Base-by-base conservation (phyloP, 1,140 invertebrate species). In the Drosophila yakuba region DNA sequence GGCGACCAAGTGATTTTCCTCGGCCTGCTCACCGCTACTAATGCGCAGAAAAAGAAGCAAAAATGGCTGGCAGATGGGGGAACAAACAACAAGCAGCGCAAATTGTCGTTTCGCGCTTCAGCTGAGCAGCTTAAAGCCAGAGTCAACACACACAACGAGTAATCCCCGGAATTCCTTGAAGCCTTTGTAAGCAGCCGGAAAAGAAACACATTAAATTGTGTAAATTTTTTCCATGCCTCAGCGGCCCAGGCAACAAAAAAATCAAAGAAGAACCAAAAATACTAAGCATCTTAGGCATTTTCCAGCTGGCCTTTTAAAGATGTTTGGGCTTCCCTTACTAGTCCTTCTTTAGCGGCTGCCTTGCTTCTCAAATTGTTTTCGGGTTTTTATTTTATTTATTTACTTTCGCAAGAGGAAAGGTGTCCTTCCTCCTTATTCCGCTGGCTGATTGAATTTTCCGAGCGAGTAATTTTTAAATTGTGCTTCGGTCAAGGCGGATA, bases 381-480 rank as follows among this genome's bases (percentile, higher is more conserved):
- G 48, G 82, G 72, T 64, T 88, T 79, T 79, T 88, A 79, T 82
- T 88, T 86, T 88, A 86, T 89, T 88, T 83, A 88, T 88, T 82
- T 88, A 89, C 76, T 89, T 80, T 74, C 60, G 15, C 50, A 41
- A 7, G 44, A 14, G 59, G 59, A 67, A 79, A 84, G 80, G 80
- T 84, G 63, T 67, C 74, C 74, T 85, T 66, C 62, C 63, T 81
- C 61, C 55, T 75, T 75, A 56, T 83, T 71, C 63, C 84, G 64
- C 62, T 74, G 64, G 64, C 68, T 88, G 84, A 88, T 88, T 88
- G 84, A 88, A 88, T 88, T 88, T 88, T 88, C 84, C 84, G 50
- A 88, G 84, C 84, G 84, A 83, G 80, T 88, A 89, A 88, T 88
- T 89, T 88, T 88, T 88, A 88, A 88, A 88, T 88, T 88, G 84